Base-by-base conservation (phyloP, 1,140 invertebrate genomes). In the Sarcophaga bullata region DNA sequence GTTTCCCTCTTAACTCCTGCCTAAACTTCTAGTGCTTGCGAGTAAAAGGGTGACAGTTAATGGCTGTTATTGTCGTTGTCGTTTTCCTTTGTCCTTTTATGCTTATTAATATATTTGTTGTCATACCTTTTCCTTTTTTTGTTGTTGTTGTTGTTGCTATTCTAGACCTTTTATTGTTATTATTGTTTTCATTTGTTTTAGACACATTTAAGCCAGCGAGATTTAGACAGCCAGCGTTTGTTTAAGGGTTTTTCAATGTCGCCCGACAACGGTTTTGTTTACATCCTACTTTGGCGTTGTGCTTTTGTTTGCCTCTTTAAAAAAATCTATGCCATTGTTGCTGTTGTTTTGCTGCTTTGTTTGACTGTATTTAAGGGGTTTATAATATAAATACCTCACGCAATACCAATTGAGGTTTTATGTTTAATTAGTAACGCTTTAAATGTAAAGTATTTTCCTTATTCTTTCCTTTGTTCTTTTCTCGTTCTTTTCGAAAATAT, bases 331-430 rank as follows among this genome's bases (percentile, higher is more conserved):
- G 49, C 11, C 6, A 68, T 68, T 68, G 52, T 58, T 54, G 52
- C 15, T 54, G 10, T 54, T 17, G 58, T 6, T 58, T 58, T 13
- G 17, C 17, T 68, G 54, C 6, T 6, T 68, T 58, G 9, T 58
- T 11, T 13, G 9, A 15, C 6, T 15, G 11, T 58, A 15, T 58
- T 58, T 58, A 19, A 68, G 19, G 17, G 62, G 62, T 68, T 68
- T 68, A 68, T 68, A 19, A 68, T n/a, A 68, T 68, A 68, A 68
- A 68, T 68, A 19, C 62, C 62, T 68, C 62, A 68, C 62, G 62
- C 15, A 68, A 68, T 68, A 19, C 17, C 17, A 17, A 68, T 68
- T 68, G 62, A 68, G 62, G 62, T 68, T 68, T 68, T 68, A 19
- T 68, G 62, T 68, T 68, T 68, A 68, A 68, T 68, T 68, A 68